These are phyloP conservation scores for Anoura caudifer DNA, from an alignment of 2,113 vertebrate genomes.

Conservation along the genomic window DNA sequence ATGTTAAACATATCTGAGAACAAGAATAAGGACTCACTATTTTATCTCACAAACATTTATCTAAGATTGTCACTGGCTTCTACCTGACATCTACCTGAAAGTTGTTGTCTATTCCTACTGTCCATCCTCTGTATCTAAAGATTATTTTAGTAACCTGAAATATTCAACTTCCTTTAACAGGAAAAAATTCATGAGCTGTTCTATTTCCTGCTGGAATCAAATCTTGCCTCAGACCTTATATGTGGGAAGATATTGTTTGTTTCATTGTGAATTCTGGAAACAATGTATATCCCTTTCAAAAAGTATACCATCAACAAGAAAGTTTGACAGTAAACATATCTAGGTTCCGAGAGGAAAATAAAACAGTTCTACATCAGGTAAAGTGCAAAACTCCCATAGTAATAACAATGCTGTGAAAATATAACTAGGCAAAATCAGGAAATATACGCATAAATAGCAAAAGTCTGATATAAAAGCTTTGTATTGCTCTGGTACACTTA, in stretches of 20 bases:
- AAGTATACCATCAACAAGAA: background rate
- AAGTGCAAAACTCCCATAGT: background rate
- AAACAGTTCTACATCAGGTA: background rate
- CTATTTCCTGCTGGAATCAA: background rate
- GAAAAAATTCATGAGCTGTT: background rate
- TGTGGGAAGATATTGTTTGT: background rate
- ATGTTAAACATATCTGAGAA: background rate
- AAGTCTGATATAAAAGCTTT: background rate
- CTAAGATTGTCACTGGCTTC: background rate
- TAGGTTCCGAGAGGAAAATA: background rate
- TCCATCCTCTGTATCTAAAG: background rate
- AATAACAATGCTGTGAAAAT: background rate
- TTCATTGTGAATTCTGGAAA: background rate
- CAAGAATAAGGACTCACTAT: background rate
- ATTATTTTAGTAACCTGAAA: background rate
- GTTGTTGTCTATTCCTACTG: background rate
- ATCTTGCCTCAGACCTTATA: background rate
- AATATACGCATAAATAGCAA: background rate
- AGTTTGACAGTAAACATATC: background rate
- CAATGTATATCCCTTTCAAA: background rate
- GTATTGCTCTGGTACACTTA: background rate
- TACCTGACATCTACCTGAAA: background rate
- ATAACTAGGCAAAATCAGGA: background rate
- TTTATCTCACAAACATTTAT: background rate
- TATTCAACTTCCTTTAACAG: background rate